Evolutionary conservation across 2,113 vertebrate species (phyloP).

Genomic region (Talpa occidentalis): DNA sequence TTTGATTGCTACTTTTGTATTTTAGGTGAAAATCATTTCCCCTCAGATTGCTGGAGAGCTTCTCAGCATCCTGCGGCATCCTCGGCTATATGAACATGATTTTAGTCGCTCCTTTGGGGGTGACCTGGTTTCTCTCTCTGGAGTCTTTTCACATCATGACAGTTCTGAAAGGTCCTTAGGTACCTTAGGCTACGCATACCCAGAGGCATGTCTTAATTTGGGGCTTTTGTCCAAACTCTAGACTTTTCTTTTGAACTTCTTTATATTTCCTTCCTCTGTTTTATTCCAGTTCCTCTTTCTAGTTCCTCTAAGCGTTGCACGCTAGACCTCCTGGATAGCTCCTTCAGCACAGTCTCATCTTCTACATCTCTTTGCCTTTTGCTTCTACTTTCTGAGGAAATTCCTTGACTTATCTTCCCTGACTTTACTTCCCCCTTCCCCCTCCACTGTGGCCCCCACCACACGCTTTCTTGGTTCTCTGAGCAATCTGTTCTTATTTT

Average conservation of each 20-base stretch:
- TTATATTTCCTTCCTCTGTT: background rate
- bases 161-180: background rate
- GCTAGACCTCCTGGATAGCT: background rate
- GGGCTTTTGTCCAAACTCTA: background rate
- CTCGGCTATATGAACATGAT: background rate
- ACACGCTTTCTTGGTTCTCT: slow-evolving; percentile 15
- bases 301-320: background rate
- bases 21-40: background rate
- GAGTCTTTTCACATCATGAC: background rate
- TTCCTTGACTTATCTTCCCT: background rate
- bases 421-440: fast-evolving
- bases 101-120: background rate
- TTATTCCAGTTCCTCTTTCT: background rate
- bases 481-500: background rate
- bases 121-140: background rate
- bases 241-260: background rate
- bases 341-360: background rate
- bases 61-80: background rate
- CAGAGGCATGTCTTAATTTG: background rate
- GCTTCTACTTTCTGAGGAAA: slow-evolving; percentile 17
- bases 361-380: background rate
- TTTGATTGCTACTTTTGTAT: background rate
- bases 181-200: background rate
- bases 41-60: background rate
- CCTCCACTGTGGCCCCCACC: no score